These are phyloP conservation scores for Hycleus cichorii DNA, from an alignment of 1,140 invertebrate genomes.

Conservation along the genomic window DNA sequence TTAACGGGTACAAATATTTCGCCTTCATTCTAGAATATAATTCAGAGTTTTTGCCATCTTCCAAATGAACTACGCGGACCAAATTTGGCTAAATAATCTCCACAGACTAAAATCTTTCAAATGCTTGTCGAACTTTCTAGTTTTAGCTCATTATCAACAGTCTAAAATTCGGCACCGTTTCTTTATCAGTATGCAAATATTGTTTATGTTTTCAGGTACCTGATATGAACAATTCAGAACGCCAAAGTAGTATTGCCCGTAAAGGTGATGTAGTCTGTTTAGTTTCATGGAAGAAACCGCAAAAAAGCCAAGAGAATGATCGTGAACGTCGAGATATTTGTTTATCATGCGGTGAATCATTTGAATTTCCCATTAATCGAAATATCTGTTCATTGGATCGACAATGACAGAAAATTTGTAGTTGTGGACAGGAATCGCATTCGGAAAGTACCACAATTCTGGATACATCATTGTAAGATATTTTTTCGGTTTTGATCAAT, in stretches of 20 bases:
- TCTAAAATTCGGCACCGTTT: neutral
- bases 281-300: constrained; percentile 29
- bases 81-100: no score
- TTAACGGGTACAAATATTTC: no score
- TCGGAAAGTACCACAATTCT: constrained; percentile 3
- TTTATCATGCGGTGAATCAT: constrained; percentile 23
- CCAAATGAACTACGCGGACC: no score
- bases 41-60: no score
- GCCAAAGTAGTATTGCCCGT: constrained; percentile 9
- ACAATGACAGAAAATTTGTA: constrained; percentile 15
- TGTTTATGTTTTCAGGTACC: constrained; percentile 8
- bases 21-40: no score
- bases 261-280: constrained; percentile 24
- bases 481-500: neutral
- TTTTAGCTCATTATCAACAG: neutral
- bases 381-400: constrained; percentile 4
- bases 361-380: constrained; percentile 11
- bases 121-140: no score
- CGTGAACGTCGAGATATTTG: constrained; percentile 16
- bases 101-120: no score
- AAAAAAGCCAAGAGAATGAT: neutral
- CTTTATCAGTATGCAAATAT: neutral
- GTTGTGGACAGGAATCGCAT: neutral
- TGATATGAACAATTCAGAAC: constrained; percentile 4
- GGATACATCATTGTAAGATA: constrained; percentile 2